phyloP scores from a whole-genome alignment of 2,888 invertebrate species.

The Dolomedes plantarius region DNA sequence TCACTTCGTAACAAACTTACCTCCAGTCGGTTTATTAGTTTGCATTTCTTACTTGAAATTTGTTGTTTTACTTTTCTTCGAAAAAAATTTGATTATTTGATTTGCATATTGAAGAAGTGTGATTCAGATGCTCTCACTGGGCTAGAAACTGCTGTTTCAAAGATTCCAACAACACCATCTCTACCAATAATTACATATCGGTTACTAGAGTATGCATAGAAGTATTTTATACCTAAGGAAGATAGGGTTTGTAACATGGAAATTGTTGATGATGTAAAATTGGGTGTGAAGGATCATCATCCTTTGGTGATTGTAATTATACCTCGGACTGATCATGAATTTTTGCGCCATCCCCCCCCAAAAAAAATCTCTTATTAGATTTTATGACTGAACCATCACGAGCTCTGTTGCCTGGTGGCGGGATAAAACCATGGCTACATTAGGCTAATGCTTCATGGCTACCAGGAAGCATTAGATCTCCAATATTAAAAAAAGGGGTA shows the following conservation, averaged over 20 bases:
- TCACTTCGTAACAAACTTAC: too few species aligned
- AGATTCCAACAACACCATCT: constrained; percentile 10
- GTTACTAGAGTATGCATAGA: constrained; percentile 53
- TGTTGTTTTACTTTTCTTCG: too few species aligned
- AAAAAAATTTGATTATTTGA: too few species aligned
- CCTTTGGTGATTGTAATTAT: constrained; percentile 80
- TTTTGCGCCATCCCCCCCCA: too few species aligned
- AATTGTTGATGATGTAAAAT: constrained; percentile 83
- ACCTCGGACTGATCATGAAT: constrained; percentile 77
- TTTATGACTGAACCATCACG: constrained; percentile 87
- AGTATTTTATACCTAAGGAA: constrained; percentile 83
- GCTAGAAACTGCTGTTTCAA: neutral
- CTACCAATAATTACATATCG: constrained; percentile 63
- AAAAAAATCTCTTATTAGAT: too few species aligned
- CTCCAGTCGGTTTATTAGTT: too few species aligned
- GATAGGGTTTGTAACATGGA: constrained; percentile 92
- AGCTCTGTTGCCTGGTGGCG: constrained; percentile 92
- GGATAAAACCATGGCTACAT: constrained; percentile 97
- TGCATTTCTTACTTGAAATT: too few species aligned
- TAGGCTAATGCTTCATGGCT: constrained; percentile 93
- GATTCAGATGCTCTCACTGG: neutral
- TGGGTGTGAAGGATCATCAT: constrained; percentile 92
- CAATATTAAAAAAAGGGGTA: constrained; percentile 88
- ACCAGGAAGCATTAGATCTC: constrained; percentile 94
- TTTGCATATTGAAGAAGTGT: neutral